Conservation (phyloP, 2,113 vertebrate species). For the Podarcis muralis region DNA sequence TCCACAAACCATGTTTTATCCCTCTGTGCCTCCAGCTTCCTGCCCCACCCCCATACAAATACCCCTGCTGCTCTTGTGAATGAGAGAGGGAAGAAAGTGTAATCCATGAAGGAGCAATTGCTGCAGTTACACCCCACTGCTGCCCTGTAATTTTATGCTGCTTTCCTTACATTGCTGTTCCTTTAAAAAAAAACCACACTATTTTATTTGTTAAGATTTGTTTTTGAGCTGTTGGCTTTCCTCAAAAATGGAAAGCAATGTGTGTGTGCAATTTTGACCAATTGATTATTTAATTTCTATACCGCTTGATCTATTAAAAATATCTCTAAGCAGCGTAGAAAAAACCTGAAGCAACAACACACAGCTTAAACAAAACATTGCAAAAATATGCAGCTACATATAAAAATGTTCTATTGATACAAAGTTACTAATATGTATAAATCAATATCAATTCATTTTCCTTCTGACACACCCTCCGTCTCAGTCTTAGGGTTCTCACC, state of each 20-base stretch:
- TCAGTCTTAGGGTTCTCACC: too few species aligned
- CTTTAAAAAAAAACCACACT: neutral
- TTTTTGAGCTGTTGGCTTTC: neutral
- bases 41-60: neutral
- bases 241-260: neutral
- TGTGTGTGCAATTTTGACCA: too few species aligned
- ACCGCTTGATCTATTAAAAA: too few species aligned
- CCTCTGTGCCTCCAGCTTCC: neutral
- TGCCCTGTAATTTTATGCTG: neutral
- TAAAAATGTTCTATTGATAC: too few species aligned
- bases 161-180: neutral
- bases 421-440: too few species aligned
- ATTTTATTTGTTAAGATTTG: neutral
- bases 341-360: too few species aligned
- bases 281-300: too few species aligned
- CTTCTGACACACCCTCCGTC: too few species aligned
- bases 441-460: too few species aligned
- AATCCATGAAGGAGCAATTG: fast-evolving
- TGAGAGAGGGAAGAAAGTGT: fast-evolving
- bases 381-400: too few species aligned
- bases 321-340: too few species aligned
- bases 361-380: too few species aligned
- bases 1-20: neutral
- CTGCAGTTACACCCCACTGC: neutral
- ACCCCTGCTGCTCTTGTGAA: neutral